Evolutionary conservation across 2,113 vertebrate species (phyloP), one percentile per base, ranked within the genome.

Genomic region (Oryzias melastigma): DNA sequence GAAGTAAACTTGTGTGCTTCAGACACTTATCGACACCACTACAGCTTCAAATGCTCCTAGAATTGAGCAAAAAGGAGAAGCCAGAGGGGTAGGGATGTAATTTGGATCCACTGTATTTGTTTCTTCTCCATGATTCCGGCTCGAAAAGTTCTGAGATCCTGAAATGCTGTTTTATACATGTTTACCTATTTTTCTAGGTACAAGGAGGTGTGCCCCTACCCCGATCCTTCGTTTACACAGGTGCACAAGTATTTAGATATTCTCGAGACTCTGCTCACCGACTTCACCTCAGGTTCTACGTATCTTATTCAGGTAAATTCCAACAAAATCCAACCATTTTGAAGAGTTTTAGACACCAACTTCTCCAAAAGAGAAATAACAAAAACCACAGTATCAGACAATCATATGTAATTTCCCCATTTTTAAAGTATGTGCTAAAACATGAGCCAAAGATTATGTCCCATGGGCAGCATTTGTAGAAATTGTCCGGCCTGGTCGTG

Each of bases 141-240:
- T 35, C 12, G 10, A 35, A 35, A 35, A 35, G 2, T 35, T 35
- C 7, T 35, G 35, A 35, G 35, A 5, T 66, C 20, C 22, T 46
- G 14, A 2, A 10, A 50, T 35, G 24, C 17, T 12, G 48, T 59
- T 1, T 49, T 20, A 43, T 41, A 44, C 40, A 41, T 22, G 4
- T 2, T 8, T 20, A 57, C 18, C 56, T 51, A 4, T 54, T 42
- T 45, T 29, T 68, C 13, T n/a, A 89, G 89, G 84, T 98, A 97
- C 70, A 97, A 94, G 76, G 96, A 98, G 72, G 93, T 98, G 60
- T 99, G 97, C 68, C 97, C 97, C 0, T 96, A 95, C 76, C 90
- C 93, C 10, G 93, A 97, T 75, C 48, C 90, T n/a, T 24, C 24
- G 43, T 97, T 96, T 59, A 95, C 91, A 19, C 90, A 94, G 77